Evolutionary conservation across 2,797 vertebrate genomes (phyloP), one percentile per base, ranked within the genome.

Genomic region (Netta rufina): DNA sequence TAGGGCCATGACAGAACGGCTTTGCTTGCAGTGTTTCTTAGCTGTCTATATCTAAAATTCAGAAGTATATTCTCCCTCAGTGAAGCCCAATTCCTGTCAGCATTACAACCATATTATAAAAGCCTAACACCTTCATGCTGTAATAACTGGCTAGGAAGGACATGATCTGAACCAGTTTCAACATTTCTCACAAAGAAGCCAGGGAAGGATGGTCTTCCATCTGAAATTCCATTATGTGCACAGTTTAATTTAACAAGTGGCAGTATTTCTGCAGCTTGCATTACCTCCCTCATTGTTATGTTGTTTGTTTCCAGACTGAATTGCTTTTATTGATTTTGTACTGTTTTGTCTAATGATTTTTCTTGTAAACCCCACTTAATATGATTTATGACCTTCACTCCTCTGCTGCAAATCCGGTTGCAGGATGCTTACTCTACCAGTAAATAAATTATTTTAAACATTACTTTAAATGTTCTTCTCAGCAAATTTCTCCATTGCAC

Each of bases 261-360:
- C 9, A 51, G 13, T 66, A 69, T 66, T 95, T 81, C 83, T 91
- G 41, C 58, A 41, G 11, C 0, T 0, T 57, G 25, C 60, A 90
- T 78, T 88, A 41, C 45, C 15, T 56, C 38, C 6, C 45, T 75
- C 24, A 36, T 27, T 75, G 32, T 14, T 77, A 11, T 66, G 33
- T 67, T 86, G 7, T 57, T 81, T 88, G 21, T 92, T 94, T 88
- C 77, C 62, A 88, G 33, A 49, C 12, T 57, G 62, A 93, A 93
- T 92, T 90, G 56, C 16, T 88, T 86, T 83, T 67, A 95, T 90
- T 88, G 90, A 87, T 90, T 92, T 90, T 66, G 27, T 88, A 73
- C 66, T 65, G 70, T 84, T 91, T 91, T 72, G 51, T 73, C 66
- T 75, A 91, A 84, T 70, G 47, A 86, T 76, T 91, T 95, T 92